Percentiles rank a stretch among this genome's conserved stretches.
Evolutionary conservation across 2,888 invertebrate species (phyloP).

Genomic region (Eretmocerus hayati): DNA sequence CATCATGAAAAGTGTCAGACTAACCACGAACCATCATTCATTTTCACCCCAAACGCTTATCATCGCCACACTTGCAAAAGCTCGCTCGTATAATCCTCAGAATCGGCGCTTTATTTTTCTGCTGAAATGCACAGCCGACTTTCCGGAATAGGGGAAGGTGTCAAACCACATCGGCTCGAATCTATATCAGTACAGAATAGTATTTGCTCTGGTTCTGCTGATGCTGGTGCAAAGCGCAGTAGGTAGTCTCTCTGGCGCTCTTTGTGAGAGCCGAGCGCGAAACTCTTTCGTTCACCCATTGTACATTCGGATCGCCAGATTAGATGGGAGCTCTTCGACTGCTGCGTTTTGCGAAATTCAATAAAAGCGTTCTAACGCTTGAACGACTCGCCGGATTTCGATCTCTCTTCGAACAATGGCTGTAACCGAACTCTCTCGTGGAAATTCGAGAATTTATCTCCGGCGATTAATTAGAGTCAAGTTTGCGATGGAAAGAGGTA

Average conservation of each 20-base stretch:
- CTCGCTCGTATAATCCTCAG: background rate
- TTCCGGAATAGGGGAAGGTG: background rate
- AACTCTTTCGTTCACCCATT: slow-evolving; percentile 5
- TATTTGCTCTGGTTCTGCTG: no score
- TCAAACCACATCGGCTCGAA: background rate
- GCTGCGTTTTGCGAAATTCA: slow-evolving; percentile 15
- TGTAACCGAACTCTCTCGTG: slow-evolving; percentile 1
- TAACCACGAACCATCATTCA: no score
- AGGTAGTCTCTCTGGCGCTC: background rate
- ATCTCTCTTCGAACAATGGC: slow-evolving; percentile 9
- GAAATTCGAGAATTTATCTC: background rate
- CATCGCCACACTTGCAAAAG: no score
- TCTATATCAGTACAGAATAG: no score
- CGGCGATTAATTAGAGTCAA: background rate
- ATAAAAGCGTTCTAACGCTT: slow-evolving; percentile 9
- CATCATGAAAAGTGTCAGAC: no score
- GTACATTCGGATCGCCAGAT: slow-evolving; percentile 18
- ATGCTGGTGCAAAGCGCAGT: no score
- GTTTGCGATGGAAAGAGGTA: no score
- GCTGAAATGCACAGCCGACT: background rate
- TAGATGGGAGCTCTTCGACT: slow-evolving; percentile 14
- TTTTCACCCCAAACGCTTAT: no score
- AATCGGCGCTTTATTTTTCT: background rate
- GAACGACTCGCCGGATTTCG: background rate
- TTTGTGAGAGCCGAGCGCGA: slow-evolving; percentile 5